Percentiles rank a stretch among this genome's conserved stretches.
These are phyloP conservation scores for Pycnomerus fuliginosus DNA, from an alignment of 2,888 invertebrate genomes.

Conservation along the genomic window DNA sequence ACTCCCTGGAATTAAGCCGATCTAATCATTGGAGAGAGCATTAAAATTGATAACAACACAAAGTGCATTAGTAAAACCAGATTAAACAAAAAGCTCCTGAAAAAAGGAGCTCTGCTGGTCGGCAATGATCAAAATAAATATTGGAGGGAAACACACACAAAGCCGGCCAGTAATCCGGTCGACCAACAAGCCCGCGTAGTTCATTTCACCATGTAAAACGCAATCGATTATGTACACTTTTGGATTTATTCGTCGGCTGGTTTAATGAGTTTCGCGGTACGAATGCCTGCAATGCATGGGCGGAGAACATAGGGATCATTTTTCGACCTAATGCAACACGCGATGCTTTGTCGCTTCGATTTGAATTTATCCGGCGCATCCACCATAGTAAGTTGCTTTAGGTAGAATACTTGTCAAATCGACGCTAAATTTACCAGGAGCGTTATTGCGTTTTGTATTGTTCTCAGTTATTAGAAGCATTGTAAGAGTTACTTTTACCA, in stretches of 20 bases:
- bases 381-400: too few relatives aligned
- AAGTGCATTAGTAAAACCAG: constrained; percentile 34
- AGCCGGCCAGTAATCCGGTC: constrained; percentile 38
- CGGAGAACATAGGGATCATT: constrained; percentile 5
- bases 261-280: constrained; percentile 28
- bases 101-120: constrained; percentile 27
- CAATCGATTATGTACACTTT: constrained; percentile 41
- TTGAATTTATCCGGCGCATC: too few relatives aligned
- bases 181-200: constrained; percentile 35
- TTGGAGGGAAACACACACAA: constrained; percentile 36
- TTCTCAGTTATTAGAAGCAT: too few relatives aligned
- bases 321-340: too few relatives aligned
- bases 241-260: constrained; percentile 30
- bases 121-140: constrained; percentile 33
- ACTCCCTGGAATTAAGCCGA: constrained; percentile 14
- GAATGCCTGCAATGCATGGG: constrained; percentile 13
- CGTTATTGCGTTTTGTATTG: too few relatives aligned
- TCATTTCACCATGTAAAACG: constrained; percentile 41
- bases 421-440: too few relatives aligned
- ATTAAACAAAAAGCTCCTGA: constrained; percentile 34
- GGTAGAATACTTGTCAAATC: too few relatives aligned
- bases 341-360: too few relatives aligned
- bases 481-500: too few relatives aligned
- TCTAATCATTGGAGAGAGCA: constrained; percentile 18
- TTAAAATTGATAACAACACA: constrained; percentile 30